Evolutionary conservation across 2,797 vertebrate genomes (phyloP), one percentile per base, ranked within the genome.

Genomic region (Tolypeutes matacus): DNA sequence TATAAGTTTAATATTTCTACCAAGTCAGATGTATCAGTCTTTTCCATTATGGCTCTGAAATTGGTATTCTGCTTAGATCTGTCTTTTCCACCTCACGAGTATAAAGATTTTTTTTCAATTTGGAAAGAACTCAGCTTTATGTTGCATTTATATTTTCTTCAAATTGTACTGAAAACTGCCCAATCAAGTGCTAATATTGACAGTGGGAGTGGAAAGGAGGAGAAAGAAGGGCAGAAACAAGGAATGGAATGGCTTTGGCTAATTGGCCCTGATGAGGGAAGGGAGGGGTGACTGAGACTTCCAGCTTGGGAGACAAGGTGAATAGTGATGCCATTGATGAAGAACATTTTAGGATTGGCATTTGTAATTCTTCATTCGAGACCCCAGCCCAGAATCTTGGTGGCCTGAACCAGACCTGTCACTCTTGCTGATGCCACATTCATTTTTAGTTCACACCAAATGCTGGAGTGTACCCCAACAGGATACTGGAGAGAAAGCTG

Each of bases 1-100:
- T 53, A 81, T 51, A 70, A 56, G 14, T 62, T 95, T 58, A 42
- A 56, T 84, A 69, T 69, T 87, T 84, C 94, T 80, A 83, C 4
- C 7, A 69, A 11, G 29, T 67, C 81, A 80, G 18, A 34, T 53
- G 6, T 67, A 20, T 72, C 56, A 29, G 15, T 69, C 80, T 81
- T 80, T 89, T 62, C 29, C 17, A 86, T 62, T 46, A 76, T 49
- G 42, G 29, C 17, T 78, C 86, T 73, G 56, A 90, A 84, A 25
- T 56, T 25, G 27, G 20, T 20, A 11, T 36, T 80, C 72, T 62
- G 25, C 86, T 72, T 80, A 31, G 72, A 95, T 62, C 34, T 15
- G 21, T 58, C 80, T 82, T 85, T 42, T 51, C n/a, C 36, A 39
- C 25, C 17, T 83, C 7, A 9, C 31, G 31, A 90, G 21, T 70